Percentiles rank a stretch among this genome's conserved stretches.
Conservation (phyloP, 2,797 vertebrate genomes). For the Esox lucius region DNA sequence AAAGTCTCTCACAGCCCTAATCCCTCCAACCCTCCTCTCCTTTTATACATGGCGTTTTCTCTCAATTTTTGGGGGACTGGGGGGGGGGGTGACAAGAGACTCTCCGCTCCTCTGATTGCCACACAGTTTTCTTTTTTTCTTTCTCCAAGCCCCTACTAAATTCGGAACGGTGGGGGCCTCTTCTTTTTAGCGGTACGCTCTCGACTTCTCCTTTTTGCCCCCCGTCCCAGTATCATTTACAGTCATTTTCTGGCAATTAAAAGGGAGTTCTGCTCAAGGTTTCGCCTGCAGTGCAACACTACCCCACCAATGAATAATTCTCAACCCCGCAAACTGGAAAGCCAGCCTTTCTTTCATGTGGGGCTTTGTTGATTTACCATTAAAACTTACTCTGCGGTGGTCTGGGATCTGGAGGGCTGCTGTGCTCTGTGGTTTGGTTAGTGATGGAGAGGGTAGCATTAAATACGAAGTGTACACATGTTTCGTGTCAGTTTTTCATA, state of each 20-base stretch:
- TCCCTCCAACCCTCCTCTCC: slow-evolving; percentile 61
- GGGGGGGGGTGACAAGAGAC: slow-evolving; percentile 36
- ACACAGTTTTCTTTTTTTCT: slow-evolving; percentile 50
- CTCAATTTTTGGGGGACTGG: slow-evolving; percentile 56
- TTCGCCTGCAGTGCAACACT: slow-evolving; percentile 75
- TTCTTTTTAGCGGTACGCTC: background rate
- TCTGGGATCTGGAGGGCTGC: slow-evolving; percentile 42
- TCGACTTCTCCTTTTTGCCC: background rate
- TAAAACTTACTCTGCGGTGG: slow-evolving; percentile 72
- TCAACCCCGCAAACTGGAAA: slow-evolving; percentile 72
- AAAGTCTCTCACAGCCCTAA: slow-evolving; percentile 78
- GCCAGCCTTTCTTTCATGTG: slow-evolving; percentile 78
- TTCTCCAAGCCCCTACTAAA: slow-evolving; percentile 29
- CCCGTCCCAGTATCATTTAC: slow-evolving; percentile 68
- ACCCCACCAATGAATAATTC: slow-evolving; percentile 76
- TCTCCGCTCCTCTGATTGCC: slow-evolving; percentile 72
- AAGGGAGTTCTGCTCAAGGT: slow-evolving; percentile 75
- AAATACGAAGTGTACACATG: background rate
- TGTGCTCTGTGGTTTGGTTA: slow-evolving; percentile 40
- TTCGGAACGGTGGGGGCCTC: background rate
- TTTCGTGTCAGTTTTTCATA: background rate
- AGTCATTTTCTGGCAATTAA: slow-evolving; percentile 81
- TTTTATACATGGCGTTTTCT: slow-evolving; percentile 66
- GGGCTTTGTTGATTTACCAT: slow-evolving; percentile 79
- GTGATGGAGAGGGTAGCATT: background rate